Percentiles rank a stretch among this genome's conserved stretches.
phyloP scores from a whole-genome alignment of 92 coral and sea anemone species.

The Anthopleura xanthogrammica region DNA sequence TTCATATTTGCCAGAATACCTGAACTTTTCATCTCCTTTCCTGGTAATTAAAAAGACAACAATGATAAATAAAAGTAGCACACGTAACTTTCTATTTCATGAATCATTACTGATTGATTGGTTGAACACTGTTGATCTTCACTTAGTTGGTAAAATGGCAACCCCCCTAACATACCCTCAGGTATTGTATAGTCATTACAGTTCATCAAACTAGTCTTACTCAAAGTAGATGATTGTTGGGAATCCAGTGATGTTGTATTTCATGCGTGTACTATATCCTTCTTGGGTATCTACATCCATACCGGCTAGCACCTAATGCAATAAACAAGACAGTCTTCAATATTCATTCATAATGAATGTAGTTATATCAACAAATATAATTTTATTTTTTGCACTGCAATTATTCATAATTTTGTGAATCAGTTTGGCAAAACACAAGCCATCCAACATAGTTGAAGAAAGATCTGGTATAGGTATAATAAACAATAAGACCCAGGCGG shows the following conservation, averaged over 20 bases:
- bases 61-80: no score
- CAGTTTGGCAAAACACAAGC: no score
- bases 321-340: neutral
- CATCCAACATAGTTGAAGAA: neutral
- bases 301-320: constrained; percentile 82
- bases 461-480: neutral
- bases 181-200: neutral
- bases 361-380: no score
- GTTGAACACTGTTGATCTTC: no score
- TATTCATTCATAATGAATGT: no score
- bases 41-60: neutral
- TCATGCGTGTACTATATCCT: constrained; percentile 71
- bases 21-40: constrained; percentile 75
- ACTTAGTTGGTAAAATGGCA: neutral
- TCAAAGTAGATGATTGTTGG: constrained; percentile 91
- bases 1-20: constrained; percentile 85
- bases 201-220: constrained; percentile 42
- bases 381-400: no score
- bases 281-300: constrained; percentile 96
- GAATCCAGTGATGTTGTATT: constrained; percentile 94
- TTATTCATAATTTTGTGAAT: no score
- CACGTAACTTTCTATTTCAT: no score
- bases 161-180: neutral
- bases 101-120: no score
- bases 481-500: no score